Percentiles rank a stretch among this genome's conserved stretches.
Evolutionary conservation across 2,113 vertebrate species (phyloP).

Genomic region (Alethe castanea): DNA sequence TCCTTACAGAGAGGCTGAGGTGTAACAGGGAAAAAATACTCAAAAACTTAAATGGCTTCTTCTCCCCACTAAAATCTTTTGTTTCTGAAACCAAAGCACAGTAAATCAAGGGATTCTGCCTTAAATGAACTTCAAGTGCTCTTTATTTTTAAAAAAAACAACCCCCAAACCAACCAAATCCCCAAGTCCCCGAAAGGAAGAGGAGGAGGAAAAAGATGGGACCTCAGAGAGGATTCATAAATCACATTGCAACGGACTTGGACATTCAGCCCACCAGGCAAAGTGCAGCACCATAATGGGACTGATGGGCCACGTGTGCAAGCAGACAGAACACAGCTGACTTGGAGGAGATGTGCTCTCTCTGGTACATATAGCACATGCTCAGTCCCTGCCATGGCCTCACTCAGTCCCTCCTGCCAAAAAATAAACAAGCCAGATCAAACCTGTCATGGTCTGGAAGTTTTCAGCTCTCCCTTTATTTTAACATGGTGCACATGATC

Average conservation of each 20-base stretch:
- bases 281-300: not conserved
- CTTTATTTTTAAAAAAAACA: not conserved
- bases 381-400: not conserved
- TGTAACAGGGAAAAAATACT: not conserved
- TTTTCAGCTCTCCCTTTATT: constrained; percentile 40
- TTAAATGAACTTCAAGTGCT: constrained; percentile 17
- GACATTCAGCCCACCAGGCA: not conserved
- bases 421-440: constrained; percentile 42
- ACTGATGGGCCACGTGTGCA: not conserved
- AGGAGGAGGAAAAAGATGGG: not conserved
- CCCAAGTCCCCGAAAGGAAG: constrained; percentile 32
- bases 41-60: not conserved
- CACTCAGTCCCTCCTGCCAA: constrained; percentile 5
- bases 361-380: not conserved
- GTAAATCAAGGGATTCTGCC: constrained; percentile 52
- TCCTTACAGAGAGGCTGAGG: not conserved
- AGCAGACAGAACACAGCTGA: constrained; percentile 29
- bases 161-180: constrained; percentile 1
- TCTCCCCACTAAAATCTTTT: not conserved
- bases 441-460: constrained; percentile 48
- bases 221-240: constrained; percentile 43
- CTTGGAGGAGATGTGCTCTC: not conserved
- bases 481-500: not conserved
- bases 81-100: constrained; percentile 11
- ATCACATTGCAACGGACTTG: constrained; percentile 35